phyloP scores from a whole-genome alignment of 2,888 invertebrate genomes.

The Clanis bilineata region DNA sequence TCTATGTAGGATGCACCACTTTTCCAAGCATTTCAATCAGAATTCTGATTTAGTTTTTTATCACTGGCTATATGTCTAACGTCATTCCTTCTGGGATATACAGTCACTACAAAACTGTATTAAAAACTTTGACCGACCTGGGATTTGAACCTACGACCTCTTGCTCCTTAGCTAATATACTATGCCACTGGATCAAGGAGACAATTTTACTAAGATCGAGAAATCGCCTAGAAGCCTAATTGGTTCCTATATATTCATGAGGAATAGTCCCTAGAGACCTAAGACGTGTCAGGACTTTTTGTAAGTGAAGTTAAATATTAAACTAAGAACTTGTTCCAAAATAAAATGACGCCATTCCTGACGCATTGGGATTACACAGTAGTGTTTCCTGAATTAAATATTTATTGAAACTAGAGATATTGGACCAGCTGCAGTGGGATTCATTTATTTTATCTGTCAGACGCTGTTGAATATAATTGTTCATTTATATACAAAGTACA shows the following conservation, averaged over 20 bases:
- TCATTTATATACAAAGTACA: background rate
- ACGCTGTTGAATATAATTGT: background rate
- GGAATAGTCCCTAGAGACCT: background rate
- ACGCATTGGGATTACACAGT: background rate
- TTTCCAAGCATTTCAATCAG: too few relatives aligned
- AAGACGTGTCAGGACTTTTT: conserved; percentile 2
- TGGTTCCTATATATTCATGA: conserved; percentile 11
- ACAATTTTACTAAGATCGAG: too few relatives aligned
- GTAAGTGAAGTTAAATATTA: conserved; percentile 11
- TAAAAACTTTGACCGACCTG: too few relatives aligned
- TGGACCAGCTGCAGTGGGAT: background rate
- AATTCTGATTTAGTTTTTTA: too few relatives aligned
- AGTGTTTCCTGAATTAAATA: background rate
- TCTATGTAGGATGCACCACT: too few relatives aligned
- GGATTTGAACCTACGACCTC: too few relatives aligned
- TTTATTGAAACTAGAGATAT: background rate
- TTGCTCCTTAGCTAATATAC: too few relatives aligned
- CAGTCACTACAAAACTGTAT: too few relatives aligned
- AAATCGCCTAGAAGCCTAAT: conserved; percentile 2
- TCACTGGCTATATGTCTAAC: too few relatives aligned
- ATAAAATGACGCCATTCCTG: background rate
- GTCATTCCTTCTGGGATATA: too few relatives aligned
- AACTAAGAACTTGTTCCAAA: background rate
- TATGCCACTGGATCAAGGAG: too few relatives aligned
- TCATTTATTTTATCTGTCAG: background rate